phyloP scores from a whole-genome alignment of 2,797 vertebrate species.

The Cossypha heuglini region DNA sequence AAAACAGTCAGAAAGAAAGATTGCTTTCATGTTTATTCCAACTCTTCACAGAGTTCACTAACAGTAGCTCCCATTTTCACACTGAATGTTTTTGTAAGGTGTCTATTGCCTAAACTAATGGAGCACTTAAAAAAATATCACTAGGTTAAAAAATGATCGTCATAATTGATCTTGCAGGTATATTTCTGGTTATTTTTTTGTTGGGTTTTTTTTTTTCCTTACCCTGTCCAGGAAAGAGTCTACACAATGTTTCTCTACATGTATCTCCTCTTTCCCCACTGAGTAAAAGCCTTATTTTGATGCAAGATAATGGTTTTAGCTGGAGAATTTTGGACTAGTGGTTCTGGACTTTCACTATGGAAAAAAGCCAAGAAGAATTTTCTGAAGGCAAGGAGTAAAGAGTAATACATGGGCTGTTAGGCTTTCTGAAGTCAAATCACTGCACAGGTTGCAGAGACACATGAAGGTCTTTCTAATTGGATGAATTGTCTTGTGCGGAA shows the following conservation, averaged over 20 bases:
- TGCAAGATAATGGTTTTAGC: not conserved
- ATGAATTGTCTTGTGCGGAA: slow-evolving; percentile 69
- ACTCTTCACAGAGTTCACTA: not conserved
- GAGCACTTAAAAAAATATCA: not conserved
- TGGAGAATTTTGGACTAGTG: not conserved
- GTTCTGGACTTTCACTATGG: not conserved
- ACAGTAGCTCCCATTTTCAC: not conserved
- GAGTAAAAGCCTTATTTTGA: not conserved
- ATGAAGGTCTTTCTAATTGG: slow-evolving; percentile 42
- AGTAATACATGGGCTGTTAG: not conserved
- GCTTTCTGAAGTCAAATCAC: slow-evolving; percentile 32
- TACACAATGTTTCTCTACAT: not conserved
- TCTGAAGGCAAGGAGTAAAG: not conserved
- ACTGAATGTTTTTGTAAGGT: not conserved
- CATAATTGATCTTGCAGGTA: not conserved
- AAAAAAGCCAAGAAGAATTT: slow-evolving; percentile 23
- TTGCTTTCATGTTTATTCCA: not conserved
- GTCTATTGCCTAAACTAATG: not conserved
- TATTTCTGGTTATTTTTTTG: not conserved
- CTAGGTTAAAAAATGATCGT: not conserved
- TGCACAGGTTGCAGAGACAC: not conserved
- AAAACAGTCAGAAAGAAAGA: not conserved
- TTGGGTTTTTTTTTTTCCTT: not conserved
- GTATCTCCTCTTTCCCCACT: not conserved
- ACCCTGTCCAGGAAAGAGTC: not conserved